These are phyloP conservation scores for Hypsopygia costalis DNA, from an alignment of 2,888 invertebrate species.

Conservation along the genomic window DNA sequence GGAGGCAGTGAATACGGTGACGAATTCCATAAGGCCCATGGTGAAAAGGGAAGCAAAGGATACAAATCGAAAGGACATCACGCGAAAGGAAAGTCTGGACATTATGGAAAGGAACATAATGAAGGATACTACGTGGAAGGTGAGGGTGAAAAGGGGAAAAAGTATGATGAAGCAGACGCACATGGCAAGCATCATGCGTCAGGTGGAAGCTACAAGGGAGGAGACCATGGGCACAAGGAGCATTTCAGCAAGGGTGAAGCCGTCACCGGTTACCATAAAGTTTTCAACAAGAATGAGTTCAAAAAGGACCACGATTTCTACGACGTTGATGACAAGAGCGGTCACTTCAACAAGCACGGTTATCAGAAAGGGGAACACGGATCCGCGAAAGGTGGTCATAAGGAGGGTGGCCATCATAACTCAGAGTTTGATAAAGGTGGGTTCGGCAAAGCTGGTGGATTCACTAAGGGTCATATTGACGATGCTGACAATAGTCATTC, in stretches of 20 bases:
- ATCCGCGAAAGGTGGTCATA: constrained; percentile 75
- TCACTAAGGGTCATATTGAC: constrained; percentile 79
- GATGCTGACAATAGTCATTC: constrained; percentile 77
- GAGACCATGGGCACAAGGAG: constrained; percentile 78
- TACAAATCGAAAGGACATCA: constrained; percentile 74
- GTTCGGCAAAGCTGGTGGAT: constrained; percentile 78
- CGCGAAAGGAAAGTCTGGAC: constrained; percentile 78
- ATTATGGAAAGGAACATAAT: constrained; percentile 74
- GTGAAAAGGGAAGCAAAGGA: constrained; percentile 79
- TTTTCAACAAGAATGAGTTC: constrained; percentile 88
- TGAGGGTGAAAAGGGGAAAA: constrained; percentile 76
- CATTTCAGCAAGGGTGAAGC: constrained; percentile 85
- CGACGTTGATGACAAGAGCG: constrained; percentile 84
- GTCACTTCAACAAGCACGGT: constrained; percentile 83
- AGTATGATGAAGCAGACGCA: constrained; percentile 74
- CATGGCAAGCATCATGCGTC: constrained; percentile 78
- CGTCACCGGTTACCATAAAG: constrained; percentile 86
- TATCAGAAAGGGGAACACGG: constrained; percentile 77
- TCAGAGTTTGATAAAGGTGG: constrained; percentile 73
- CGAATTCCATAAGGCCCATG: constrained; percentile 69
- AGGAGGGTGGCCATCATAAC: constrained; percentile 78
- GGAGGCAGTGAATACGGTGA: constrained; percentile 71
- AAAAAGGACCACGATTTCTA: constrained; percentile 89
- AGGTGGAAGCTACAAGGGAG: constrained; percentile 77
- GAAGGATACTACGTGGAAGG: constrained; percentile 76